Conservation (phyloP, 2,797 vertebrate genomes). For the Myotis daubentonii region DNA sequence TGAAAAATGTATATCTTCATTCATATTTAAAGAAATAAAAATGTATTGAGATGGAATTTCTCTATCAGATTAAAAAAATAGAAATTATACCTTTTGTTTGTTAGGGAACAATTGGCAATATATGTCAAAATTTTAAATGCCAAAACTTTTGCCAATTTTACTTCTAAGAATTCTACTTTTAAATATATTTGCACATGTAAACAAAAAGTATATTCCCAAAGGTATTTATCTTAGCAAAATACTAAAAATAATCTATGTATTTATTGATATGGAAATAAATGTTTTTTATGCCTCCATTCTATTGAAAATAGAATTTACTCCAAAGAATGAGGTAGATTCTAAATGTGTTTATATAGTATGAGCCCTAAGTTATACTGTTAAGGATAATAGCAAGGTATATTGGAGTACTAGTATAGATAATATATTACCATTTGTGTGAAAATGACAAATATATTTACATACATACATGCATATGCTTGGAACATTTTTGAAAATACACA, state of each 20-base stretch:
- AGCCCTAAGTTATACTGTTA: not conserved
- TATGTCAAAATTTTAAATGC: not conserved
- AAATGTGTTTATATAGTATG: not conserved
- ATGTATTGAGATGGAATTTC: not conserved
- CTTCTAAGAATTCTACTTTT: not conserved
- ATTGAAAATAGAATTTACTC: not conserved
- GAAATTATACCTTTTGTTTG: not conserved
- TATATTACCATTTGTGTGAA: not conserved
- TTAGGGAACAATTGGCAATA: not conserved
- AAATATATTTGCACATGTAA: not conserved
- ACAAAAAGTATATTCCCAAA: not conserved
- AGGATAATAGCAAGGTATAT: not conserved
- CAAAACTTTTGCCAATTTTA: not conserved
- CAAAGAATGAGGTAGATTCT: not conserved
- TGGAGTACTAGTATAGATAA: not conserved
- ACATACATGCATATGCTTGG: not conserved
- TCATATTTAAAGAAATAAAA: not conserved
- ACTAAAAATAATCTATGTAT: not conserved
- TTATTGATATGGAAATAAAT: not conserved
- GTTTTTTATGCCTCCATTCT: not conserved
- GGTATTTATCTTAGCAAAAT: slow-evolving; percentile 8
- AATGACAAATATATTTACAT: not conserved
- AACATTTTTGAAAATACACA: not conserved
- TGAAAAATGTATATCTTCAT: not conserved
- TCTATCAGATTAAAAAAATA: not conserved